Evolutionary conservation across 2,888 invertebrate species (phyloP), one percentile per base, ranked within the genome.

Genomic region (Anoncus sp.): DNA sequence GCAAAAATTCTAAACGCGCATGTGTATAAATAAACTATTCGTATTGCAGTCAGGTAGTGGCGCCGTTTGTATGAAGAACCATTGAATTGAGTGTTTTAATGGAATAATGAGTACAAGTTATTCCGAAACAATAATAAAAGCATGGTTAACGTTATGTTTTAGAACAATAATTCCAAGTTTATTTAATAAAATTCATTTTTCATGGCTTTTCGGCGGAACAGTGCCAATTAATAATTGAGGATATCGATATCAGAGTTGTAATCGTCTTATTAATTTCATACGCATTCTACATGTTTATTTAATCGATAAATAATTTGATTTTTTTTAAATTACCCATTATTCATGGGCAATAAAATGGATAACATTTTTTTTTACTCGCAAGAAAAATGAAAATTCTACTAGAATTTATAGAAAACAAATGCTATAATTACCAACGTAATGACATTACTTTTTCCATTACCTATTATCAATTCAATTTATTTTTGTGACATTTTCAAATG

Each of bases 1-100:
- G 55, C 3, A 63, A 63, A 57, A 55, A 45, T 72, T 35, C 16
- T 12, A 45, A 63, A 51, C 22, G 2, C 14, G 16, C 31, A 24
- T 55, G 12, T 18, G 35, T 55, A 43, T 18, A 18, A 55, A 62
- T 43, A 45, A 31, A 31, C 35, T 38, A 43, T 43, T 49, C 31
- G 40, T 67, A 43, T 18, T 24, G 20, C 20, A 67, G 31, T n/a
- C 43, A n/a, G 24, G 16, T 40, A 24, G n/a, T 22, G 10, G 10
- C 49, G n/a, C 16, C 57, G 18, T 38, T 55, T 18, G n/a, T 18
- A 57, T 4, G 24, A 18, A 66, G 40, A 43, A 40, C 16, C 38
- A 40, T 66, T 35, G 14, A 27, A 14, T 20, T 20, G 27, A 49
- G 35, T 49, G n/a, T 3, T 49, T 38, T 49, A 2, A 14, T 0